Conservation (phyloP, 2,888 invertebrate genomes). For the Diadromus collaris region DNA sequence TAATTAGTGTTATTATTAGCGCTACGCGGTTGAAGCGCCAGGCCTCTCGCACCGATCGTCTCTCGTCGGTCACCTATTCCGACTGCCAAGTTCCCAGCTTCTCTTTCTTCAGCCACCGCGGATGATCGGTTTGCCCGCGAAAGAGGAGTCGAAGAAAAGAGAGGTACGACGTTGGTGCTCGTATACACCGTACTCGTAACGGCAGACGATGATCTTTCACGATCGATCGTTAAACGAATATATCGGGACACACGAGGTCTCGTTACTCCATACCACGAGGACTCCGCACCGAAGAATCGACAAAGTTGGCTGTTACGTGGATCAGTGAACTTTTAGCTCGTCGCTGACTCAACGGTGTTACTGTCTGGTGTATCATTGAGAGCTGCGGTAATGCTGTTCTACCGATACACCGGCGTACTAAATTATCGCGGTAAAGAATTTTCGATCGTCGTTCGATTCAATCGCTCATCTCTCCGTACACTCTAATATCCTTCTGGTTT, state of each 20-base stretch:
- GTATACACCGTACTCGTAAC: constrained; percentile 72
- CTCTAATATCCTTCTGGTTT: not conserved
- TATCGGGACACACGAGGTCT: constrained; percentile 56
- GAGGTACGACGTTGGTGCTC: constrained; percentile 74
- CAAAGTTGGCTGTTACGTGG: constrained; percentile 44
- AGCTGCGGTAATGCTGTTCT: no score
- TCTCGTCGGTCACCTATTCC: constrained; percentile 16
- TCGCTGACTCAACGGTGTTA: not conserved
- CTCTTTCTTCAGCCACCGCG: not conserved
- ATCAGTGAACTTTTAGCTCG: constrained; percentile 59
- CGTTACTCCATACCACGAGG: constrained; percentile 55
- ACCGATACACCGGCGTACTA: not conserved
- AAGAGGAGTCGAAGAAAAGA: constrained; percentile 17
- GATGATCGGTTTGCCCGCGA: not conserved
- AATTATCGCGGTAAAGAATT: constrained; percentile 50
- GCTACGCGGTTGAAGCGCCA: not conserved
- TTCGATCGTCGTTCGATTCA: constrained; percentile 28
- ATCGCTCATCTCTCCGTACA: not conserved
- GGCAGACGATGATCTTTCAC: constrained; percentile 74
- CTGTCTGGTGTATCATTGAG: no score
- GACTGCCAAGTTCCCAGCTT: not conserved
- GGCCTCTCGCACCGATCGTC: not conserved
- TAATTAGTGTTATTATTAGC: constrained; percentile 72
- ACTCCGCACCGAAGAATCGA: constrained; percentile 29
- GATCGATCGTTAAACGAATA: constrained; percentile 69